Evolutionary conservation across 1,140 invertebrate genomes (phyloP).

Genomic region (Papilio polytes): DNA sequence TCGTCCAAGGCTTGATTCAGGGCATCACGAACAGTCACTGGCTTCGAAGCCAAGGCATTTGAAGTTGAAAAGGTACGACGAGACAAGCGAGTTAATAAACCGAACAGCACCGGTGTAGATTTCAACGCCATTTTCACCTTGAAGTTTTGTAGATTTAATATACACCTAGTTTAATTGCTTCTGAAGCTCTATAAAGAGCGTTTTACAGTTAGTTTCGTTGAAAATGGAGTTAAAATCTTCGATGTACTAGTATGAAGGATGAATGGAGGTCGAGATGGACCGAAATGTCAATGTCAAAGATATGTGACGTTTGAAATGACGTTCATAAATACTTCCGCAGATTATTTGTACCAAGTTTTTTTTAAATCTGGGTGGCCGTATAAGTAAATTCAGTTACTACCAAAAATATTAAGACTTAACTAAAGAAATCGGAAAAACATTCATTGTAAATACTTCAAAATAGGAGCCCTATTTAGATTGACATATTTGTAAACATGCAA

Average conservation of each 20-base stretch:
- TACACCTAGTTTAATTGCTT: constrained; percentile 47
- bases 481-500: too few species aligned
- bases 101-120: constrained; percentile 71
- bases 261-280: constrained; percentile 76
- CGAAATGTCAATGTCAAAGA: constrained; percentile 3
- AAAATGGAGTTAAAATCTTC: constrained; percentile 65
- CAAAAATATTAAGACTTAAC: neutral
- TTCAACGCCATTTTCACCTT: constrained; percentile 77
- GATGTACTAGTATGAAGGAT: constrained; percentile 66
- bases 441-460: neutral
- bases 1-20: constrained; percentile 98
- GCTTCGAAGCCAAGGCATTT: constrained; percentile 83
- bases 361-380: neutral
- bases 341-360: neutral
- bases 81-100: constrained; percentile 60
- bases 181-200: constrained; percentile 47
- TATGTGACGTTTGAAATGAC: constrained; percentile 1
- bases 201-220: constrained; percentile 51
- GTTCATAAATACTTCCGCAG: neutral
- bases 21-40: constrained; percentile 98
- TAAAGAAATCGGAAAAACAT: neutral
- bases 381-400: neutral
- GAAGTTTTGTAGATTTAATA: constrained; percentile 44
- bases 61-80: constrained; percentile 73
- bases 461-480: too few species aligned